phyloP scores from a whole-genome alignment of 2,888 invertebrate genomes.

The Phragmatobia fuliginosa region DNA sequence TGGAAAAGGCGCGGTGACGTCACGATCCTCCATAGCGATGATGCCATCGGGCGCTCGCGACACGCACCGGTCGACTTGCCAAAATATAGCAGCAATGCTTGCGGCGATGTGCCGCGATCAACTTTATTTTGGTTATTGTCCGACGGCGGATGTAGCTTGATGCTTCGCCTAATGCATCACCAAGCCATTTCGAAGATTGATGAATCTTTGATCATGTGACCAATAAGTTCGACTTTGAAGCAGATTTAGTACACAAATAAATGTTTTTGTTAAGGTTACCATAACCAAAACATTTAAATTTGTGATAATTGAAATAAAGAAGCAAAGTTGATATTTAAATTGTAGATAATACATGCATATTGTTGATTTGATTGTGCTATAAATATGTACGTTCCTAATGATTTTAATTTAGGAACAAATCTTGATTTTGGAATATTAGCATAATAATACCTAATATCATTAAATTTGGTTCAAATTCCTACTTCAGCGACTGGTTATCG shows the following conservation, averaged over 20 bases:
- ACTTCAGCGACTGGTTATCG: neutral
- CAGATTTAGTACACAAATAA: neutral
- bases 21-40: conserved; percentile 84
- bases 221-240: neutral
- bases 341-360: neutral
- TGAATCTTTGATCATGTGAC: conserved; percentile 25
- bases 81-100: conserved; percentile 81
- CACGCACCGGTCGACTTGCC: conserved; percentile 82
- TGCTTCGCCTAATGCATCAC: conserved; percentile 49
- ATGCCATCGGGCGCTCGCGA: conserved; percentile 83
- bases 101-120: conserved; percentile 70
- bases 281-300: too few relatives aligned
- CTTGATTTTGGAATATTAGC: neutral
- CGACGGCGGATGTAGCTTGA: conserved; percentile 59
- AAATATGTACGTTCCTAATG: too few relatives aligned
- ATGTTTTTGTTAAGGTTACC: neutral
- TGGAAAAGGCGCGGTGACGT: conserved; percentile 86
- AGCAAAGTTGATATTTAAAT: neutral
- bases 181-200: conserved; percentile 34
- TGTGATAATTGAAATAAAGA: neutral
- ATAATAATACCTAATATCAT: neutral
- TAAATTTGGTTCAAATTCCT: neutral
- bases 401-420: neutral
- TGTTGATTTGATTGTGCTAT: too few relatives aligned
- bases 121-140: conserved; percentile 83